Conservation (phyloP, 2,888 invertebrate species). For the Agrotis puta region DNA sequence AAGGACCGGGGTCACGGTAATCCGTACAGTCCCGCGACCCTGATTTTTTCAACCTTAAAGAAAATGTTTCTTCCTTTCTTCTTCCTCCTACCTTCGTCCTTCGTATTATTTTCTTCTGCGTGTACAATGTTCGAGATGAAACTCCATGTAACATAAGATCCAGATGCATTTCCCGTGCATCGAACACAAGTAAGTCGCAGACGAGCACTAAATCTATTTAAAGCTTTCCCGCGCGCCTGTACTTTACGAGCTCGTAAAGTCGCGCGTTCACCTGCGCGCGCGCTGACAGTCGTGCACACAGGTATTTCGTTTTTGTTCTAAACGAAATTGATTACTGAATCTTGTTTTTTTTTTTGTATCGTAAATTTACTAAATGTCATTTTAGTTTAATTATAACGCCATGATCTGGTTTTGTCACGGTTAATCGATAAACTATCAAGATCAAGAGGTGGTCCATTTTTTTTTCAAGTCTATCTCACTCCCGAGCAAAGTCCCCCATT, state of each 20-base stretch:
- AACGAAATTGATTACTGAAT: not conserved
- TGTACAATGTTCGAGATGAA: not conserved
- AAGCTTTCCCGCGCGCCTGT: conserved; percentile 64
- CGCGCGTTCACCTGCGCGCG: conserved; percentile 75
- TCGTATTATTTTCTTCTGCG: not conserved
- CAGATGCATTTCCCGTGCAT: conserved; percentile 47
- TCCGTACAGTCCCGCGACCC: no score
- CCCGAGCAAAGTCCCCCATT: no score
- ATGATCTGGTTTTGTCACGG: no score
- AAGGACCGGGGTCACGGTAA: no score
- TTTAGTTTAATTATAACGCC: no score
- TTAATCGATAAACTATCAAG: no score
- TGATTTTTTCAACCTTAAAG: no score
- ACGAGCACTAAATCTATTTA: conserved; percentile 68
- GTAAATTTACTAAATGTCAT: no score
- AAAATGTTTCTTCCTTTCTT: no score
- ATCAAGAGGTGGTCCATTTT: no score
- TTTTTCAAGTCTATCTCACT: no score
- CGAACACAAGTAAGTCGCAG: conserved; percentile 60
- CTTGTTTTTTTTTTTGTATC: not conserved
- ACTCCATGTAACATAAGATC: not conserved
- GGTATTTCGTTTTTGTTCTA: conserved; percentile 21
- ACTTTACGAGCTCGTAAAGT: conserved; percentile 77
- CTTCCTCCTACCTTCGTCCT: no score
- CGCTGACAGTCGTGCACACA: conserved; percentile 62